Conservation (phyloP, 2,113 vertebrate genomes). For the Pantherophis guttatus region DNA sequence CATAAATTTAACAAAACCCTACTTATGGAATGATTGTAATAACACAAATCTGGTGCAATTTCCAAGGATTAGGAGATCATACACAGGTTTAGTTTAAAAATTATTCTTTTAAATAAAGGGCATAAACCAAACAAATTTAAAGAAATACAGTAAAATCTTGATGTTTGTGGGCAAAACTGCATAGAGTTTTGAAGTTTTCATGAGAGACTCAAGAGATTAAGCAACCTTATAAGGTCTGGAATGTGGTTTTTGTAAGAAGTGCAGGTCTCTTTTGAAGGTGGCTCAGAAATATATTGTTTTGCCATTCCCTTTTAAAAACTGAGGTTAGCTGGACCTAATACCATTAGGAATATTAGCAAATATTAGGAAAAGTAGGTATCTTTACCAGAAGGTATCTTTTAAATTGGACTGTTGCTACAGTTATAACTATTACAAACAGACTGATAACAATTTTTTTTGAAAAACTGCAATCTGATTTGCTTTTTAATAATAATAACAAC, state of each 20-base stretch:
- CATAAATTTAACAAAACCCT: neutral
- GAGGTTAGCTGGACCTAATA: neutral
- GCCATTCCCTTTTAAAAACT: neutral
- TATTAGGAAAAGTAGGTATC: neutral
- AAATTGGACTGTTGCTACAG: neutral
- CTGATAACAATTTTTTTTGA: neutral
- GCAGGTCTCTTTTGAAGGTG: neutral
- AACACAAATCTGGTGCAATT: neutral
- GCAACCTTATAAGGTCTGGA: neutral
- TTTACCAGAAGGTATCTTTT: neutral
- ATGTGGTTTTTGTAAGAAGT: neutral
- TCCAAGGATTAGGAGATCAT: neutral
- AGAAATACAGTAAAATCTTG: neutral
- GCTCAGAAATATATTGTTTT: neutral
- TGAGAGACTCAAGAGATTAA: neutral
- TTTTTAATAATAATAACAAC: neutral
- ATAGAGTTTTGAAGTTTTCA: neutral
- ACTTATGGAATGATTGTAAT: neutral
- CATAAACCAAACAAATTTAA: neutral
- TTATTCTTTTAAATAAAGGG: neutral
- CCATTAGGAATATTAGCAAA: neutral
- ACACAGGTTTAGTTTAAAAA: neutral
- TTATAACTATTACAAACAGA: neutral
- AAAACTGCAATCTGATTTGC: neutral
- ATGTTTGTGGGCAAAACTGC: neutral